phyloP scores from a whole-genome alignment of 2,888 invertebrate genomes.

The Dione vanillae region DNA sequence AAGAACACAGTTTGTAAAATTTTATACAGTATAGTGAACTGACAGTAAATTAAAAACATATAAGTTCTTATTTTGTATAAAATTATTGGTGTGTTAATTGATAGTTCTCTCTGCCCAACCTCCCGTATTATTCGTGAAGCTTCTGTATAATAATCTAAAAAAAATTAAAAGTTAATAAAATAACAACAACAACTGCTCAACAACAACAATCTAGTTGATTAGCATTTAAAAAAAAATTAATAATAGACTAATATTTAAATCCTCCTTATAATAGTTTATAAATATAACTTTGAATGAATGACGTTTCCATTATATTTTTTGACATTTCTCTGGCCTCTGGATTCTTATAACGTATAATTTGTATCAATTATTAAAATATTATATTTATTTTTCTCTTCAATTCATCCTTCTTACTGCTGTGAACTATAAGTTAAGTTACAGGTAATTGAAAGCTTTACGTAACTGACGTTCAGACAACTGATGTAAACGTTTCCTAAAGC shows the following conservation, averaged over 20 bases:
- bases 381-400: neutral
- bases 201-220: too few species aligned
- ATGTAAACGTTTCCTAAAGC: conserved; percentile 25
- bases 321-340: too few species aligned
- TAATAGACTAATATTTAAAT: neutral
- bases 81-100: too few species aligned
- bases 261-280: neutral
- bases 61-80: too few species aligned
- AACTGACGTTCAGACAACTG: conserved; percentile 16
- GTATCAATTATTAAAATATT: neutral
- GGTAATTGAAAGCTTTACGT: conserved; percentile 17
- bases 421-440: conserved; percentile 15
- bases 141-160: too few species aligned
- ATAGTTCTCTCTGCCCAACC: too few species aligned
- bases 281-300: neutral
- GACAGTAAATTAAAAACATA: too few species aligned
- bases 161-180: too few species aligned
- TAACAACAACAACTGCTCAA: too few species aligned
- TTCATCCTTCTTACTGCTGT: neutral
- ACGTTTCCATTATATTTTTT: neutral
- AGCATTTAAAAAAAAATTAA: too few species aligned
- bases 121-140: too few species aligned
- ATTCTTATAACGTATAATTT: neutral
- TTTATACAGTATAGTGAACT: too few species aligned
- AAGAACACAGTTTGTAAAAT: neutral